Conservation (phyloP, 2,113 vertebrate species). For the Empidonax traillii region DNA sequence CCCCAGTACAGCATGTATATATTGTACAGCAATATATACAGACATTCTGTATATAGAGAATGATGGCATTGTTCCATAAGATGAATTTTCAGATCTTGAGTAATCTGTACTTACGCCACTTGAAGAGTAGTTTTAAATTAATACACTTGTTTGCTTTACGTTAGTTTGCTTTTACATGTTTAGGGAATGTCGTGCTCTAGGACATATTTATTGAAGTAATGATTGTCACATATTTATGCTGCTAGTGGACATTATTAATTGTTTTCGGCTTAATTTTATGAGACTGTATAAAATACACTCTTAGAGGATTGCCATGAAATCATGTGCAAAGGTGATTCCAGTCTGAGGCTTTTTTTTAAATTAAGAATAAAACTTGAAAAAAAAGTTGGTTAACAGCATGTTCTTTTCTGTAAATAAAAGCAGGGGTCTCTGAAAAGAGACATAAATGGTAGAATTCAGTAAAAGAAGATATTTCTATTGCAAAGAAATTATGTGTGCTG, state of each 20-base stretch:
- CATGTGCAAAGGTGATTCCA: neutral
- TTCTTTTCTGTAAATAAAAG: neutral
- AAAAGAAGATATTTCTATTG: neutral
- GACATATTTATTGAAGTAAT: fast-evolving
- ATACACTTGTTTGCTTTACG: neutral
- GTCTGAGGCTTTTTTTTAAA: neutral
- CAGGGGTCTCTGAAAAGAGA: neutral
- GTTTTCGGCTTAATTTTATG: neutral
- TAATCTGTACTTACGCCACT: neutral
- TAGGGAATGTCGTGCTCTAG: neutral
- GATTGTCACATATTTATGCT: neutral
- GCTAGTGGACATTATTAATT: neutral
- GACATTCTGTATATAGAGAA: neutral
- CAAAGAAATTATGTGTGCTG: neutral
- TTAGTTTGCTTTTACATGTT: neutral
- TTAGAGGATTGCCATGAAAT: neutral
- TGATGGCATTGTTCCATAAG: neutral
- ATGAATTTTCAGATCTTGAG: neutral
- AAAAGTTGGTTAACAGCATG: neutral
- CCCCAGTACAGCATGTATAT: neutral
- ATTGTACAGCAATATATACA: too few relatives aligned
- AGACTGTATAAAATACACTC: neutral
- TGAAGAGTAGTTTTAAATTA: neutral
- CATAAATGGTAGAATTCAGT: neutral
- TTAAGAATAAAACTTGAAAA: neutral